Evolutionary conservation across 1,140 invertebrate genomes (phyloP).

Genomic region (Daktulosphaira vitifoliae): DNA sequence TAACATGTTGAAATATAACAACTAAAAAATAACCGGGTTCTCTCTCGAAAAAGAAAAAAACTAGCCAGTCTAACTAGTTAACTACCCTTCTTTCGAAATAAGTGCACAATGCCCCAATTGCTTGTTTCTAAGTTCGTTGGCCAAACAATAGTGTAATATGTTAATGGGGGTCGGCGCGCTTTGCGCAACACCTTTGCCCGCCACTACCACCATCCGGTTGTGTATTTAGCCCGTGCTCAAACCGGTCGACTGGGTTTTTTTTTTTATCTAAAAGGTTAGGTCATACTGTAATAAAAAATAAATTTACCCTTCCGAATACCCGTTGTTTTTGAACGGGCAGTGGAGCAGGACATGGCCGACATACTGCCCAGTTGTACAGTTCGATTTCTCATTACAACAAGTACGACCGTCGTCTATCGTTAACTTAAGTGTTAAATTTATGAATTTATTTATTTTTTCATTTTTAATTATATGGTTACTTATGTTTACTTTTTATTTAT

Average conservation of each 20-base stretch:
- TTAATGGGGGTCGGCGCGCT: slow-evolving; percentile 23
- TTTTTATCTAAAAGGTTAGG: background rate
- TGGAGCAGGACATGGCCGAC: background rate
- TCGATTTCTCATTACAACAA: slow-evolving; percentile 19
- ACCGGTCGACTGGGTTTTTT: slow-evolving; percentile 16
- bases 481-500: background rate
- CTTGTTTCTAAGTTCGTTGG: too few relatives aligned
- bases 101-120: too few relatives aligned
- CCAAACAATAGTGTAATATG: background rate
- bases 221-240: slow-evolving; percentile 23
- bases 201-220: slow-evolving; percentile 5
- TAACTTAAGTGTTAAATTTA: background rate
- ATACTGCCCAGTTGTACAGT: slow-evolving; percentile 18
- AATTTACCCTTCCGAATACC: slow-evolving; percentile 1
- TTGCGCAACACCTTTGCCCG: slow-evolving; percentile 15
- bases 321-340: background rate
- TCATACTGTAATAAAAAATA: background rate
- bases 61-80: background rate
- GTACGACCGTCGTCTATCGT: background rate
- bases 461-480: background rate
- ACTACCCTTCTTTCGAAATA: slow-evolving; percentile 21
- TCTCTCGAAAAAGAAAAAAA: slow-evolving; percentile 7
- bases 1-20: background rate
- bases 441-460: background rate
- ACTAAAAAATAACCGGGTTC: background rate